Conservation (phyloP, 2,797 vertebrate genomes). For the Chanos chanos region DNA sequence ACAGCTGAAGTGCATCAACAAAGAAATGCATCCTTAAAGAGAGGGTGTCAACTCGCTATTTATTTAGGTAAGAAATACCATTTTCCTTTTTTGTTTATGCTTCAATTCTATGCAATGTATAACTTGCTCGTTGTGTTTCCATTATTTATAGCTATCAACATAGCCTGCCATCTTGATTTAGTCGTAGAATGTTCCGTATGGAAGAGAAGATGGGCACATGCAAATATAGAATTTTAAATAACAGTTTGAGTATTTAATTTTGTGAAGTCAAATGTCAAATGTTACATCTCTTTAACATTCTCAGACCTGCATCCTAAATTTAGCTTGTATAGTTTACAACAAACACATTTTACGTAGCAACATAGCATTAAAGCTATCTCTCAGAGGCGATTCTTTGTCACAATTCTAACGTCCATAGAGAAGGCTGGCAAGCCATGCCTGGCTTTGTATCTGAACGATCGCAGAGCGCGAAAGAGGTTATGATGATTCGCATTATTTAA, state of each 20-base stretch:
- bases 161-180: slow-evolving; percentile 47
- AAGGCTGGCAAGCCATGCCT: slow-evolving; percentile 28
- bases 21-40: slow-evolving; percentile 44
- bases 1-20: slow-evolving; percentile 44
- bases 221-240: background rate
- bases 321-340: background rate
- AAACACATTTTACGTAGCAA: background rate
- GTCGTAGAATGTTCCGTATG: slow-evolving; percentile 16
- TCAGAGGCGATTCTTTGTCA: slow-evolving; percentile 8
- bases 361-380: no score
- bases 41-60: slow-evolving; percentile 17
- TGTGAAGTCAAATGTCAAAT: no score
- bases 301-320: no score
- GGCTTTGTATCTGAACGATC: slow-evolving; percentile 7
- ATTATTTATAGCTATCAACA: slow-evolving; percentile 24
- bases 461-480: no score
- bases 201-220: background rate
- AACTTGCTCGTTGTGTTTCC: slow-evolving; percentile 18
- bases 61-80: slow-evolving; percentile 33
- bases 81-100: background rate
- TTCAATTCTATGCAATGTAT: slow-evolving; percentile 4
- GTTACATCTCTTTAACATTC: no score
- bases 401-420: slow-evolving; percentile 11
- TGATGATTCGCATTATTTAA: no score
- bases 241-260: no score